phyloP scores from a whole-genome alignment of 2,113 vertebrate genomes.

The Aegotheles bennettii region DNA sequence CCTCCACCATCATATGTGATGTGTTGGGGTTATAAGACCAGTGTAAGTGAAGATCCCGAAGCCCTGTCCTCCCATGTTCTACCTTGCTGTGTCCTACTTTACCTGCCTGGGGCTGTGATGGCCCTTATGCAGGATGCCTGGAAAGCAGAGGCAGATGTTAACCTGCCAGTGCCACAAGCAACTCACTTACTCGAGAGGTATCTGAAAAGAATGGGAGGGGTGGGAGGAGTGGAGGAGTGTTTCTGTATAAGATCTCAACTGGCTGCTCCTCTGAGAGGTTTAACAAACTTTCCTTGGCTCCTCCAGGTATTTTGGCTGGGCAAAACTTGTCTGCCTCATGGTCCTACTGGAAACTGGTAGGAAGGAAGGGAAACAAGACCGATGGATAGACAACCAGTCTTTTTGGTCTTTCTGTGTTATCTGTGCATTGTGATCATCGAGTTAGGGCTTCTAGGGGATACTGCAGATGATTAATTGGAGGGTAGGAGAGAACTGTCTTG shows the following conservation, averaged over 20 bases:
- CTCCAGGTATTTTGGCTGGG: not conserved
- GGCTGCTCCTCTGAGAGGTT: not conserved
- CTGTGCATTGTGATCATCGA: not conserved
- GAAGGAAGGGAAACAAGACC: not conserved
- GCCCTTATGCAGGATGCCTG: not conserved
- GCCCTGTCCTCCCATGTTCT: not conserved
- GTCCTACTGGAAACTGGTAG: not conserved
- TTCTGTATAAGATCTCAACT: not conserved
- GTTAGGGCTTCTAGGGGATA: not conserved
- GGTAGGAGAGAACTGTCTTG: not conserved
- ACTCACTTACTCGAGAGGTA: not conserved
- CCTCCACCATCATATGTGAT: not conserved
- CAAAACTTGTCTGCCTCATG: not conserved
- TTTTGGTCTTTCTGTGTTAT: not conserved
- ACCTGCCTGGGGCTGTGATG: not conserved
- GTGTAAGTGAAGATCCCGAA: not conserved
- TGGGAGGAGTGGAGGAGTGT: not conserved
- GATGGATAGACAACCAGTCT: fast-evolving
- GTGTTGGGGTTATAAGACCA: not conserved
- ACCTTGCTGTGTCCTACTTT: not conserved
- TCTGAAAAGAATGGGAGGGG: not conserved
- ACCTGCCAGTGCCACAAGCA: not conserved
- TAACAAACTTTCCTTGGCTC: not conserved
- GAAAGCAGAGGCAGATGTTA: not conserved
- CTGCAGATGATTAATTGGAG: not conserved